Percentiles rank a stretch among this genome's conserved stretches.
Conservation (phyloP, 1,140 invertebrate species). For the Ctenoplectra terminalis region DNA sequence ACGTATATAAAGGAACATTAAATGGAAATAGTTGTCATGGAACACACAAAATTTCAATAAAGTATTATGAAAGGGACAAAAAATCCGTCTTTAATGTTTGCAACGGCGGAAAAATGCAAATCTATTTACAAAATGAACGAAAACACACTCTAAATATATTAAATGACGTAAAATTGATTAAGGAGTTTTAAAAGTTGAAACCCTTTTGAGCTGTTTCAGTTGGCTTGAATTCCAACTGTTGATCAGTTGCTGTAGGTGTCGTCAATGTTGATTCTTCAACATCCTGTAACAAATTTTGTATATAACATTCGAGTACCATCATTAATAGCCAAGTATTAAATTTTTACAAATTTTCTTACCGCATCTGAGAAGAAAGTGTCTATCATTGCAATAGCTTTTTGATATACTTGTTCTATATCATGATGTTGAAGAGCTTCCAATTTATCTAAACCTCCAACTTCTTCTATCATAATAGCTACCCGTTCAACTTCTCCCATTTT, state of each 20-base stretch:
- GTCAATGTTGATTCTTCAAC: constrained; percentile 54
- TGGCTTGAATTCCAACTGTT: constrained; percentile 74
- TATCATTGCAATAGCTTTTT: constrained; percentile 91
- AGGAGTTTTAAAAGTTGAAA: constrained; percentile 53
- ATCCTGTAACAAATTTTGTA: constrained; percentile 59
- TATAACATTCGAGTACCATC: neutral
- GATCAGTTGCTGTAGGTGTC: constrained; percentile 55
- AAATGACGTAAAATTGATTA: constrained; percentile 1
- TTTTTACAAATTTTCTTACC: constrained; percentile 66
- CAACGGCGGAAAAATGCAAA: constrained; percentile 16
- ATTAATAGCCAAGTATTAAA: constrained; percentile 1
- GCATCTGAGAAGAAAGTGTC: constrained; percentile 91
- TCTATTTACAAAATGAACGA: constrained; percentile 49
- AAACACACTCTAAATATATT: constrained; percentile 31
- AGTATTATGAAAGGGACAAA: constrained; percentile 16
- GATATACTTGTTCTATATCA: constrained; percentile 92
- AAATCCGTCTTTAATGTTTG: constrained; percentile 19
- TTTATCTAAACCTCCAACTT: constrained; percentile 88
- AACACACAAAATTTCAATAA: constrained; percentile 13
- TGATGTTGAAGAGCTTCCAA: constrained; percentile 89
- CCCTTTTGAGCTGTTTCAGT: constrained; percentile 40
- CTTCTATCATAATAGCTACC: constrained; percentile 85
- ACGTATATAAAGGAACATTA: constrained; percentile 27
- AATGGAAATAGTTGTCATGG: constrained; percentile 11
- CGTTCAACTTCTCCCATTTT: constrained; percentile 83